Percentiles rank a stretch among this genome's conserved stretches.
These are phyloP conservation scores for Drosophila anceps DNA, from an alignment of 2,888 invertebrate species.

Conservation along the genomic window DNA sequence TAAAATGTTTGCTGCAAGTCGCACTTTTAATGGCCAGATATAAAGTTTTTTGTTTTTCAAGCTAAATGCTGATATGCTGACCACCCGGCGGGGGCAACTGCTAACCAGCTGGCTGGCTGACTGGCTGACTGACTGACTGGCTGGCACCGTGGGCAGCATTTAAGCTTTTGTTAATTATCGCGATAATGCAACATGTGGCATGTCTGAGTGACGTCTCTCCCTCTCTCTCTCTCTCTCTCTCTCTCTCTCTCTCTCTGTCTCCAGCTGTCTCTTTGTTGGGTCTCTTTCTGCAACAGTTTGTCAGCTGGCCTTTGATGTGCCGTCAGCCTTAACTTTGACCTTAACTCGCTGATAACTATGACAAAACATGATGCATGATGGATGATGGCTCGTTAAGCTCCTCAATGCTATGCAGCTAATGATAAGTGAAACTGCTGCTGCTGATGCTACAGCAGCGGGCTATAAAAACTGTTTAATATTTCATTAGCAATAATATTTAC, in stretches of 20 bases:
- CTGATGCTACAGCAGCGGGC: too few species aligned
- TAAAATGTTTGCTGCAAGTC: conserved; percentile 74
- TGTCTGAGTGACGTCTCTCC: conserved; percentile 3
- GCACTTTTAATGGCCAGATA: conserved; percentile 65
- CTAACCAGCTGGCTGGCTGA: not conserved
- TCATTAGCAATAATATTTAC: conserved; percentile 15
- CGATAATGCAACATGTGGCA: conserved; percentile 75
- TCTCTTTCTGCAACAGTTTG: not conserved
- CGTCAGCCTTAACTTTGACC: conserved; percentile 52
- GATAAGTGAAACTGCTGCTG: too few species aligned
- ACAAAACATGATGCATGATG: conserved; percentile 44
- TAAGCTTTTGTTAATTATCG: conserved; percentile 78
- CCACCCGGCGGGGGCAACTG: conserved; percentile 25
- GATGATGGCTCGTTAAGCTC: conserved; percentile 32
- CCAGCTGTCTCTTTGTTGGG: conserved; percentile 12
- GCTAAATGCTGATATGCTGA: conserved; percentile 41
- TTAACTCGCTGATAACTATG: conserved; percentile 33
- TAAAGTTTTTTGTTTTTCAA: conserved; percentile 18
- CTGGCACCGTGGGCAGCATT: conserved; percentile 45
- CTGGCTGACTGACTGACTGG: not conserved
- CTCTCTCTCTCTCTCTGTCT: too few species aligned
- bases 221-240: too few species aligned
- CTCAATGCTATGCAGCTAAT: conserved; percentile 22
- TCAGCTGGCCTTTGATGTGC: conserved; percentile 44
- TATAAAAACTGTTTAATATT: conserved; percentile 28